A percentile compares a stretch with the other conserved stretches of the same genome.
Evolutionary conservation across 2,113 vertebrate genomes (phyloP).

Genomic region (Origma solitaria): DNA sequence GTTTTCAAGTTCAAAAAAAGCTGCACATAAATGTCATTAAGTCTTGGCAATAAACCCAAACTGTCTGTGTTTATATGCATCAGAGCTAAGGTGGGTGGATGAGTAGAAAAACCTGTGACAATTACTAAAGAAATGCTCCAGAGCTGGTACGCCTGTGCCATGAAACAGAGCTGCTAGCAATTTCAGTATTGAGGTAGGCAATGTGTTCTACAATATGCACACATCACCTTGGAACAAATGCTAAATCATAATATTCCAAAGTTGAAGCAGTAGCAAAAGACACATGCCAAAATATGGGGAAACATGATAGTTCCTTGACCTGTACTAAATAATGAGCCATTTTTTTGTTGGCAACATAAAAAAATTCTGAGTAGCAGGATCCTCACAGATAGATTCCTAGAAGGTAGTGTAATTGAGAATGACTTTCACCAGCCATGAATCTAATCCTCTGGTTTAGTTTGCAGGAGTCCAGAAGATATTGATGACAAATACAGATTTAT

Average conservation of each 20-base stretch:
- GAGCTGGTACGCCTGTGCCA: background rate
- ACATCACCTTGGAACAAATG: background rate
- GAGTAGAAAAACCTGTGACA: background rate
- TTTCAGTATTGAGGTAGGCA: background rate
- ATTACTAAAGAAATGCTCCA: background rate
- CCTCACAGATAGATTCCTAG: background rate
- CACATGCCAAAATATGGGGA: background rate
- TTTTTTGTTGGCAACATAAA: background rate
- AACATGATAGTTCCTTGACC: background rate
- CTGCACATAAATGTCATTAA: background rate
- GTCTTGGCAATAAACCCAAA: background rate
- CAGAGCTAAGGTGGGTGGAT: background rate
- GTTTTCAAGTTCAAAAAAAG: background rate
- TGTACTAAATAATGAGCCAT: background rate
- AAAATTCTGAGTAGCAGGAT: background rate
- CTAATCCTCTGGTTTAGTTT: background rate
- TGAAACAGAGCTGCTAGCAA: background rate
- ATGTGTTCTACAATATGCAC: background rate
- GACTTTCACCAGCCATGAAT: background rate
- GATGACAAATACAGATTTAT: background rate
- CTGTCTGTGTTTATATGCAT: slow-evolving; percentile 21
- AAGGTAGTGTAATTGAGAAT: background rate
- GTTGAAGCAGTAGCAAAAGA: background rate
- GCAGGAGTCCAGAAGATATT: background rate
- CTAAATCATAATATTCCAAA: background rate